Evolutionary conservation across 2,113 vertebrate genomes (phyloP), one percentile per base, ranked within the genome.

Genomic region (Otolemur garnettii): DNA sequence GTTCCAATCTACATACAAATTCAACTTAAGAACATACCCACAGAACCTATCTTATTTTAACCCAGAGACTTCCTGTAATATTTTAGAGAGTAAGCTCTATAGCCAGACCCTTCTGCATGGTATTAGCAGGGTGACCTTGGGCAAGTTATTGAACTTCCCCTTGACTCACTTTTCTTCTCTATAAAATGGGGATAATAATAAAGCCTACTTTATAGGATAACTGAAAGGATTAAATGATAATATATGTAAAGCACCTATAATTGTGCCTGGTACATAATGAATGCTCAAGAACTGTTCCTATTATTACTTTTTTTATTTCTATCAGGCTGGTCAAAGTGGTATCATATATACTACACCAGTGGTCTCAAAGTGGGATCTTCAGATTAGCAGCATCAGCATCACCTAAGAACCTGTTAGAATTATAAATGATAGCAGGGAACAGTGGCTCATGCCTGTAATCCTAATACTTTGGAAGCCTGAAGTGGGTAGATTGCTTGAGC

Each of bases 241-340:
- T 84, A 57, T 30, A 88, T 53, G 35, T 84, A 93, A 91, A 75
- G 33, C 53, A 83, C 71, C 84, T 50, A 28, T 71, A 85, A 92
- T 26, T 79, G 30, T 82, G 30, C 4, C 75, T 82, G 53, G 26
- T 55, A 88, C 24, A n/a, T 28, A 93, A 75, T n/a, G 53, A 90
- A 13, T 55, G 8, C 9, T 86, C 85, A 72, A 72, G 7, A 85
- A 64, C 68, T 71, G 62, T 35, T 92, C 69, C 81, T 64, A 86
- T 17, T n/a, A 75, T 78, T 66, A 57, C 8, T 82, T 55, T 86
- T 30, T 30, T 38, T 50, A 66, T 90, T 75, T 93, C 87, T 77
- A 89, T 92, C 81, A 92, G 60, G 60, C 30, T 75, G 42, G 53
- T 81, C 79, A 92, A 97, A 79, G 79, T 77, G 68, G 74, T 12